These are phyloP conservation scores for Pogonocichla stellata DNA, from an alignment of 2,113 vertebrate genomes.

Conservation along the genomic window DNA sequence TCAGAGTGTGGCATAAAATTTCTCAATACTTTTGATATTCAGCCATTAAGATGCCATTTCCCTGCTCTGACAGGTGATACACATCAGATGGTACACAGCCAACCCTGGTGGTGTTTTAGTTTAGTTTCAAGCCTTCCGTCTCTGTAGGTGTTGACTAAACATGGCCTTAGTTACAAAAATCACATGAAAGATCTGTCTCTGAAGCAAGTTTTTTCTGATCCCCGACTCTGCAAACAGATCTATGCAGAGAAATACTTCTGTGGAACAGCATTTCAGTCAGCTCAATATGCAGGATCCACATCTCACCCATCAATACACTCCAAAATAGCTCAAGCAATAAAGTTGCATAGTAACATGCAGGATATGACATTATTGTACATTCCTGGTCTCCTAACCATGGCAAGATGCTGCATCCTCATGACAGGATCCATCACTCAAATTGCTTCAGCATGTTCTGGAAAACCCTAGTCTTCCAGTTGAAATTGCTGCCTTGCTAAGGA, in stretches of 20 bases:
- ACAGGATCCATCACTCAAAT: background rate
- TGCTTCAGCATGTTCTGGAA: background rate
- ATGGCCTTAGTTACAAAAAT: background rate
- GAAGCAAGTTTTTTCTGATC: background rate
- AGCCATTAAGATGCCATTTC: background rate
- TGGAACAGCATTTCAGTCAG: background rate
- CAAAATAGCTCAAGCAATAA: background rate
- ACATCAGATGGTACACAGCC: accelerated
- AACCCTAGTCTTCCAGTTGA: background rate
- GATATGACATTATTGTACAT: background rate
- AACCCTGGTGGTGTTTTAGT: background rate
- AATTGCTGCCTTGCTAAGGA: background rate
- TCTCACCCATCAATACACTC: background rate
- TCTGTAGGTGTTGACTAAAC: background rate
- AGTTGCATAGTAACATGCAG: background rate
- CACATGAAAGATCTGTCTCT: background rate
- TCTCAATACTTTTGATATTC: background rate
- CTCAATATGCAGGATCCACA: background rate
- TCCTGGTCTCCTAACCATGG: background rate
- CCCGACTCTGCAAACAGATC: background rate
- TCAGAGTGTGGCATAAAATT: background rate
- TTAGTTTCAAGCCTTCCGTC: background rate
- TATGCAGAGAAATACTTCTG: background rate
- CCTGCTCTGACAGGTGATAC: background rate
- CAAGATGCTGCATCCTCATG: background rate